These are phyloP conservation scores for Prietella phreatophila DNA, from an alignment of 2,113 vertebrate species.

Conservation along the genomic window DNA sequence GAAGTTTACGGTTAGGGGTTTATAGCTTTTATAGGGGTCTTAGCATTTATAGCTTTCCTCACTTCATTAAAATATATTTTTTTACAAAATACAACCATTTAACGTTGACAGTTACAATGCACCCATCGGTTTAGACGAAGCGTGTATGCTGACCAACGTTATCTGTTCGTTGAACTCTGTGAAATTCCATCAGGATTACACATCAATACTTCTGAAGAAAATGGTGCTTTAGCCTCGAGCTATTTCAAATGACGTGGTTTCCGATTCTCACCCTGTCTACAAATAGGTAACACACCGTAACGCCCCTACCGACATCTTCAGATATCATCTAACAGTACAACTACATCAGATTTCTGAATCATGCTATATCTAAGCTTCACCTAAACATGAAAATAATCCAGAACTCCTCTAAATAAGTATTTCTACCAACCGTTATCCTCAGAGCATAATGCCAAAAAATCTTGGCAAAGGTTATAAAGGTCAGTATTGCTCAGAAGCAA, in stretches of 20 bases:
- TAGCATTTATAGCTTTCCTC: too few relatives aligned
- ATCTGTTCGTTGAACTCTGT: neutral
- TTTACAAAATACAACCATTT: neutral
- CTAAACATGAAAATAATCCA: neutral
- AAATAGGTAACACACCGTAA: neutral
- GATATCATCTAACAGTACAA: neutral
- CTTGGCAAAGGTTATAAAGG: neutral
- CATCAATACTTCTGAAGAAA: neutral
- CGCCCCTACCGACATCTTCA: neutral
- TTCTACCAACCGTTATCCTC: neutral
- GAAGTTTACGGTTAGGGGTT: neutral
- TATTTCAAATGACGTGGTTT: neutral
- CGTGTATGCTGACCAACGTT: neutral
- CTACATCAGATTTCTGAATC: neutral
- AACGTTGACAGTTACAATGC: neutral
- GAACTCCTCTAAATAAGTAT: neutral
- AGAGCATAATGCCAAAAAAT: neutral
- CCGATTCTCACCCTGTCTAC: neutral
- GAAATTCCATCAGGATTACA: neutral
- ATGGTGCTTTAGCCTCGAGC: neutral
- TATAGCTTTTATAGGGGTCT: too few relatives aligned
- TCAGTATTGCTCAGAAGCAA: neutral
- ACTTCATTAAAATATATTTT: neutral
- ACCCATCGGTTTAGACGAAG: neutral
- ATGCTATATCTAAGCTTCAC: neutral